Evolutionary conservation across 1,140 invertebrate species (phyloP), one percentile per base, ranked within the genome.

Genomic region (Heliconius eleuchia): DNA sequence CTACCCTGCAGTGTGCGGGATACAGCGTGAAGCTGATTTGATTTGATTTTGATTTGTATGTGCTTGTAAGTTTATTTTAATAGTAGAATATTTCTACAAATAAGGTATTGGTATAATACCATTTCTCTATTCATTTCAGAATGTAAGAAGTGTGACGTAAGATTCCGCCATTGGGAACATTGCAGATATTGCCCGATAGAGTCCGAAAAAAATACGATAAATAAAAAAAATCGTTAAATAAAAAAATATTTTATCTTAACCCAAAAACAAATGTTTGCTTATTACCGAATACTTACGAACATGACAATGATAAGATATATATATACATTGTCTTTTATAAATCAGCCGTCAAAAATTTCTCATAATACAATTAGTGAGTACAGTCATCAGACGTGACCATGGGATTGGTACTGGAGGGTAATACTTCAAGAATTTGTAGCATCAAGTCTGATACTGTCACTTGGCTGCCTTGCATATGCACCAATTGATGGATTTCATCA

Each of bases 381-480:
- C 23, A 66, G 57, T 66, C 23, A 66, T 66, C 57, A 60, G 8
- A 60, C 39, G 39, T 27, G 6, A 60, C 9, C 27, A 66, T 80
- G 80, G 50, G 42, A 39, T 1, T 13, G 71, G 1, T 77, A 84
- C 34, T 87, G 91, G 89, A 84, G 83, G 75, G 79, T 74, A 9
- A 79, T 92, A 7, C 11, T 91, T 11, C 80, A 87, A 2, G 92
- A 94, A 78, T 80, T 90, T 18, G 46, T 89, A 72, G 82, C 91
- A 1, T 91, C 91, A 1, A 52, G 80, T 8, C 70, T 92, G 11
- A 81, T 94, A 3, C 23, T 93, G 3, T 79, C 89, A 8, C 80
- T 94, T 37, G 91, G 92, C 7, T 93, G 92, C 74, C 91, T 93
- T 88, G 70, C 85, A 0, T 89, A 87, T 76, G 84, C 92, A 74